Base-by-base conservation (phyloP, 2,888 invertebrate genomes). In the Linnaemya vulpina region DNA sequence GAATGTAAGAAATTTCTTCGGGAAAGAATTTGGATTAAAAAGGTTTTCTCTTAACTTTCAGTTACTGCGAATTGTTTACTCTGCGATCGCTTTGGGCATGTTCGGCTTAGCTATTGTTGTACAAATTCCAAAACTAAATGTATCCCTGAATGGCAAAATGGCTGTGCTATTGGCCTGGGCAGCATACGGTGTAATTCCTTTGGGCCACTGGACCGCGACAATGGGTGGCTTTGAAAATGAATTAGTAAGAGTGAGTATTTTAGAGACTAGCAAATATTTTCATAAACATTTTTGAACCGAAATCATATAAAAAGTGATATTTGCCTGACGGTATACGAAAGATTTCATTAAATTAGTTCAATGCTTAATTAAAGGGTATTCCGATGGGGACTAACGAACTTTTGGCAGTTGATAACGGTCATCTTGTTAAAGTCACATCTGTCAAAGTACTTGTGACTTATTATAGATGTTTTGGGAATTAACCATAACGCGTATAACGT, bases 181-280 rank as follows among this genome's bases (percentile, higher is more conserved):
- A 5, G 95, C 95, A 15, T 98, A 97, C 90, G 98, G 99, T 1
- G 95, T 98, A 5, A 93, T 98, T 87, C 98, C 98, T 1, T 96
- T 98, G 2, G 92, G 96, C 73, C 99, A 99, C 90, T 99, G 98
- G 98, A 95, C 96, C 0, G 93, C 96, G 87, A 94, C 96, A 46
- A 96, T 98, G 95, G 98, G 98, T 20, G 98, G 98, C 10, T 94
- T 96, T 90, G 95, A 95, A 63, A 96, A 97, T 90, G 95, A 96
- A 70, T 95, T 98, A 93, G 98, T 98, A 53, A 93, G 94, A 93
- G 97, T 97, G 89, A 91, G 93, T 92, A 49, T 9, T 9, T 20
- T 17, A 20, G 4, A 15, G 15, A 46, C 9, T 46, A 38, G 8
- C 9, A 38, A 38, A 38, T 9, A 11, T 46, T 11, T 46, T 13